Evolutionary conservation across 2,113 vertebrate species (phyloP), one percentile per base, ranked within the genome.

Genomic region (Aegithalos caudatus): DNA sequence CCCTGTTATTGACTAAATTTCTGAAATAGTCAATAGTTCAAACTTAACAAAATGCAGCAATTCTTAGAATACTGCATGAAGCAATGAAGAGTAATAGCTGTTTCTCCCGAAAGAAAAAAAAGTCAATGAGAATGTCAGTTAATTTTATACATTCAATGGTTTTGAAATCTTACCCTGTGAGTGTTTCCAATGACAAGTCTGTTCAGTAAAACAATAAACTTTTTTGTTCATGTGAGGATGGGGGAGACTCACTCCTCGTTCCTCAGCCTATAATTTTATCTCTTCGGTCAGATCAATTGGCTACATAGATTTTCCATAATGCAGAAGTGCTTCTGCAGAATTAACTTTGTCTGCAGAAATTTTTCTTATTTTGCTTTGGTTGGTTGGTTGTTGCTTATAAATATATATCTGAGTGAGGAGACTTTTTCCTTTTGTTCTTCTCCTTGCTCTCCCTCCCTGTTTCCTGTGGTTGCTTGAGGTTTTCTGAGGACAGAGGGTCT

Each of bases 241-340:
- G 6, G 9, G 5, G 11, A 22, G 31, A 51, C 20, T 87, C 1
- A 1, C 3, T 8, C 2, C 7, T 28, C 8, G 3, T 60, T 23
- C 54, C 25, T 57, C 31, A 70, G 67, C 50, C 54, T 64, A n/a
- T 40, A 77, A n/a, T 61, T 86, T 85, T 57, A 50, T 79, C 40
- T 93, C 88, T 78, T 47, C 58, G 74, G 29, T 27, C 21, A 20
- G 66, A 67, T 69, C 71, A 67, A 61, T 94, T 87, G 91, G 44
- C 69, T 60, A 14, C 77, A 80, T 86, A 37, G 88, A 93, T 96
- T 96, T 97, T 92, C 88, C 91, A 51, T 91, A 94, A 80, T 11
- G 48, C 48, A 64, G 25, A 94, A 70, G 5, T 48, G 53, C 10
- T 94, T 81, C 71, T 80, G 61, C 38, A 64, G 58, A 57, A 80